Evolutionary conservation across 2,888 invertebrate genomes (phyloP).

Genomic region (Euplexia lucipara): DNA sequence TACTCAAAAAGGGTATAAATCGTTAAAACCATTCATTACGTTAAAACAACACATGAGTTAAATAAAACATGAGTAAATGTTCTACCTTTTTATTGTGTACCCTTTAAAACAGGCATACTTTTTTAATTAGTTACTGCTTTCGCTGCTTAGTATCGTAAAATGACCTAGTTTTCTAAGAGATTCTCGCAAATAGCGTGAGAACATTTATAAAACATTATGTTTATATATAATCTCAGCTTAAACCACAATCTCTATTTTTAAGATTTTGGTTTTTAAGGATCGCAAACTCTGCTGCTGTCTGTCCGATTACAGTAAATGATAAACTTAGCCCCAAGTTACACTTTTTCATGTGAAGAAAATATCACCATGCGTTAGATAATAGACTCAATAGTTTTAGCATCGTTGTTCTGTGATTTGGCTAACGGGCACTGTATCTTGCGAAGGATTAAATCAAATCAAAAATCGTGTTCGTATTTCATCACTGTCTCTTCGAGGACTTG

Average conservation of each 20-base stretch:
- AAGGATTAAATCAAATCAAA: too few relatives aligned
- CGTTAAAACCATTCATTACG: conserved; percentile 36
- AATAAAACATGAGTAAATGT: conserved; percentile 48
- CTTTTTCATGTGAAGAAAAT: too few relatives aligned
- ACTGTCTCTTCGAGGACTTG: too few relatives aligned
- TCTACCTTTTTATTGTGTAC: conserved; percentile 19
- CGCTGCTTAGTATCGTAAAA: conserved; percentile 14
- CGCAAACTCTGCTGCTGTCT: not conserved
- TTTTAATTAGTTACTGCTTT: conserved; percentile 50
- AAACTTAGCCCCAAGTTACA: too few relatives aligned
- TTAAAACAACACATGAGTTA: conserved; percentile 35
- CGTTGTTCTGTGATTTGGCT: too few relatives aligned
- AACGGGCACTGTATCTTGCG: too few relatives aligned
- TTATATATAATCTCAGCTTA: not conserved
- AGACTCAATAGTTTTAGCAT: too few relatives aligned
- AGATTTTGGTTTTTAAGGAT: too few relatives aligned
- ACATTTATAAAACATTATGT: not conserved
- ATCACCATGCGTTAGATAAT: too few relatives aligned
- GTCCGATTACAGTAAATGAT: not conserved
- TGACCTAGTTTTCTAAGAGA: conserved; percentile 44
- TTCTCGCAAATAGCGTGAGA: conserved; percentile 25
- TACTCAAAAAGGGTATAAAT: conserved; percentile 16
- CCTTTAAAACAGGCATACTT: conserved; percentile 38
- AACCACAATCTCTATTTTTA: not conserved
- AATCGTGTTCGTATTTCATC: too few relatives aligned